Base-by-base conservation (phyloP, 2,113 vertebrate genomes). In the Origma solitaria region DNA sequence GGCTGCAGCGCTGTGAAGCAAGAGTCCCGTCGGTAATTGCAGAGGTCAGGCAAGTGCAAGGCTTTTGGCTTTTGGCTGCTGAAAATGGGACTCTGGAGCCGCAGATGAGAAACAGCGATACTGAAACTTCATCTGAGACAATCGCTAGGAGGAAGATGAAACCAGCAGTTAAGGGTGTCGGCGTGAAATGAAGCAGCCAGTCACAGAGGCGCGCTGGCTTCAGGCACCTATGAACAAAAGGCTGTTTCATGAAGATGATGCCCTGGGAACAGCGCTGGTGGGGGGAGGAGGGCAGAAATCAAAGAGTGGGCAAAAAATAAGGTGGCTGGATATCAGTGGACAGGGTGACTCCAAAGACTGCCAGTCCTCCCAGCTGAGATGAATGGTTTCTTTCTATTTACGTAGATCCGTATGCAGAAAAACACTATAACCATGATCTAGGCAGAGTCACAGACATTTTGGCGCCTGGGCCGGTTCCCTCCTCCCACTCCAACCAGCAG, bases 311-410 rank as follows among this genome's bases (percentile, higher is more conserved):
- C 92, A 69, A 91, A 94, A 92, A 95, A 85, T 42, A 94, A 94
- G 91, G 95, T 97, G 94, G 50, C 78, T 80, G 70, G 73, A 17
- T 97, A 95, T 95, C 95, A 89, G 73, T 53, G 95, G 84, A 92
- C 91, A 90, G 95, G 75, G 90, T 47, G 91, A 85, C 89, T 97
- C 95, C 84, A 91, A 95, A 92, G 66, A 30, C 84, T 69, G 87
- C 84, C 89, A 31, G 82, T 90, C 62, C 78, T 95, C 84, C 66
- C 54, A 82, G 81, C 62, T 82, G 82, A 82, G 91, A 97, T 95
- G 96, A 96, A 97, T 96, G 84, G 91, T 42, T 95, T 68, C 96
- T 95, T 96, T 97, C 87, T 95, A 88, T 66, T 92, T 82, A 95
- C 70, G 38, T 94, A 85, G 90, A 69, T 90, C 93, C 23, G 20